Base-by-base conservation (phyloP, 2,797 vertebrate genomes). In the Sus cebifrons region DNA sequence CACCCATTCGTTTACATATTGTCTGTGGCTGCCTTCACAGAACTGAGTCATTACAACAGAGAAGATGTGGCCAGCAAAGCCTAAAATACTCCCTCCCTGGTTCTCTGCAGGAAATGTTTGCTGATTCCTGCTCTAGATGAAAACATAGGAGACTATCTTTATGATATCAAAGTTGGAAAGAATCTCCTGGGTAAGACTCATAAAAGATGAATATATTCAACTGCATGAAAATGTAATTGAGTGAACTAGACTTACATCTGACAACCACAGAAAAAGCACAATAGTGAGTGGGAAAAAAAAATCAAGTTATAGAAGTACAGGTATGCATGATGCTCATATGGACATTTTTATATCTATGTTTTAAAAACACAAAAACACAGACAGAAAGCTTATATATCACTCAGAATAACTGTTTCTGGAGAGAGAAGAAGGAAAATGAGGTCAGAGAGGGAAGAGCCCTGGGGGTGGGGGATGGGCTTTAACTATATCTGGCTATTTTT, bases 141-240 rank as follows among this genome's bases (percentile, higher is more conserved):
- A 88, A 95, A 84, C 74, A 81, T 12, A 67, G 49, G 58, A 95
- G 7, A 89, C 65, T 70, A 20, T 62, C 29, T 71, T 94, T 52
- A 74, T 9, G 44, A 40, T 8, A 52, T 29, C 71, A 64, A 86
- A 58, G 44, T 70, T 17, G 7, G 52, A 81, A 82, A 64, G 27
- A 78, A 54, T 44, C 36, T 93, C 64, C 25, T 52, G 27, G 81
- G 73, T n/a, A 56, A 89, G 40, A 40, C 14, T 81, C 20, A 74
- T 62, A 62, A 64, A 67, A 91, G 78, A 58, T 27, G 18, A 91
- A 68, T 27, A 79, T 13, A 84, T 27, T 77, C 67, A 86, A 77
- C 29, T 3, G 5, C 32, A 54, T 25, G n/a, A 62, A 90, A 78
- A 60, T 18, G 23, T 54, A 78, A 90, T 62, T 21, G 32, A 87